These are phyloP conservation scores for Phania funesta DNA, from an alignment of 2,888 invertebrate species.

Conservation along the genomic window DNA sequence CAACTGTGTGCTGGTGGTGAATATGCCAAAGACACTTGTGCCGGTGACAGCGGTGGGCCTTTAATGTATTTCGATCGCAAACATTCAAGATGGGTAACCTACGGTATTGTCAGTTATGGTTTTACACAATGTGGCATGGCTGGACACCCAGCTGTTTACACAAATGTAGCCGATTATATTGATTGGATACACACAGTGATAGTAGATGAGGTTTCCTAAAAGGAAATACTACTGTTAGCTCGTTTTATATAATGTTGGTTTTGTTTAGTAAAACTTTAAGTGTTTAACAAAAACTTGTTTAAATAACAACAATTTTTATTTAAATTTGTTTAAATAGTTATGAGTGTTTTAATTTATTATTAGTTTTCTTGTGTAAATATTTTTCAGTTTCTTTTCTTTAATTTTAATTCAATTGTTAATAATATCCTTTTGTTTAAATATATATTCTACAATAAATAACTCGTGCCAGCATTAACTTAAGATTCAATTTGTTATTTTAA, in stretches of 20 bases:
- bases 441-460: too few relatives aligned
- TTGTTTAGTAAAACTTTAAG: not conserved
- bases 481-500: too few relatives aligned
- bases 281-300: too few relatives aligned
- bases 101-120: slow-evolving; percentile 87
- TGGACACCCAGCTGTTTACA: slow-evolving; percentile 86
- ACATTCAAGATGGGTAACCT: slow-evolving; percentile 82
- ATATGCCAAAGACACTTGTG: slow-evolving; percentile 86
- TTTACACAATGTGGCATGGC: slow-evolving; percentile 84
- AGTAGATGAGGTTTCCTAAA: slow-evolving; percentile 42
- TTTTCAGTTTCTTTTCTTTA: not conserved
- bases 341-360: not conserved
- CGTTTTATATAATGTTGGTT: not conserved
- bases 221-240: not conserved
- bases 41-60: slow-evolving; percentile 87
- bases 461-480: too few relatives aligned
- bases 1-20: slow-evolving; percentile 88
- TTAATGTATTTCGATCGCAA: slow-evolving; percentile 83
- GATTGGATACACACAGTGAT: slow-evolving; percentile 83
- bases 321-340: not conserved
- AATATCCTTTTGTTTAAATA: too few relatives aligned
- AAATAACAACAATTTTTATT: too few relatives aligned
- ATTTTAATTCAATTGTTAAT: too few relatives aligned
- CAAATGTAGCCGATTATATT: slow-evolving; percentile 83
- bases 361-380: not conserved